Conservation (phyloP, 1,140 invertebrate species). For the Pogonomyrmex barbatus region DNA sequence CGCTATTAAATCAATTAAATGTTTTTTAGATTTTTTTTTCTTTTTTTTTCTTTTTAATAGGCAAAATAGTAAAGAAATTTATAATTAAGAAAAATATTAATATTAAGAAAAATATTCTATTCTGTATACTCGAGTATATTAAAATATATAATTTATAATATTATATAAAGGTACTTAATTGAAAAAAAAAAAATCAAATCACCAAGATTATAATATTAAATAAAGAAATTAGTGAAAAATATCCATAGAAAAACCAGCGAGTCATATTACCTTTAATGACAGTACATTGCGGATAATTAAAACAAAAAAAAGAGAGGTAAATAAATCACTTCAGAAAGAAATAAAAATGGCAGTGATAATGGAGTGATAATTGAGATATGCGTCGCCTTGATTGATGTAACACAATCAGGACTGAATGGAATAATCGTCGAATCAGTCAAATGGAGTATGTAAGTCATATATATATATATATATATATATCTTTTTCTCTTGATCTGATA, state of each 20-base stretch:
- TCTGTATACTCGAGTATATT: neutral
- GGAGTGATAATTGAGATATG: conserved; percentile 33
- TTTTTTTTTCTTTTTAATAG: neutral
- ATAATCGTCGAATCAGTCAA: conserved; percentile 7
- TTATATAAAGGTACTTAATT: neutral
- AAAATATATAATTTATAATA: conserved; percentile 32
- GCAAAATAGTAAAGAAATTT: conserved; percentile 7
- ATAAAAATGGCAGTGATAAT: conserved; percentile 18
- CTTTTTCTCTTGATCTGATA: neutral
- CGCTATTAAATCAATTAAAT: neutral
- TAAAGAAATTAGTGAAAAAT: conserved; percentile 16
- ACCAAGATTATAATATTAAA: conserved; percentile 38
- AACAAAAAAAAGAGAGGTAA: neutral
- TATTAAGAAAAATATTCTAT: too few relatives aligned
- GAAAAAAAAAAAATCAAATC: neutral
- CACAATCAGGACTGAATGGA: neutral
- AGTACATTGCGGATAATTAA: neutral
- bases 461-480: neutral
- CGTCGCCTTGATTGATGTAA: neutral
- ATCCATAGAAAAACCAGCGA: neutral
- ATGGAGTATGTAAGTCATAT: neutral
- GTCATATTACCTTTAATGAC: neutral
- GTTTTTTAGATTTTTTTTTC: too few relatives aligned
- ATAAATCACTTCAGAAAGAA: neutral
- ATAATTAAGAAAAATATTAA: neutral